These are phyloP conservation scores for Smutsia gigantea DNA, from an alignment of 2,797 vertebrate species.

Conservation along the genomic window DNA sequence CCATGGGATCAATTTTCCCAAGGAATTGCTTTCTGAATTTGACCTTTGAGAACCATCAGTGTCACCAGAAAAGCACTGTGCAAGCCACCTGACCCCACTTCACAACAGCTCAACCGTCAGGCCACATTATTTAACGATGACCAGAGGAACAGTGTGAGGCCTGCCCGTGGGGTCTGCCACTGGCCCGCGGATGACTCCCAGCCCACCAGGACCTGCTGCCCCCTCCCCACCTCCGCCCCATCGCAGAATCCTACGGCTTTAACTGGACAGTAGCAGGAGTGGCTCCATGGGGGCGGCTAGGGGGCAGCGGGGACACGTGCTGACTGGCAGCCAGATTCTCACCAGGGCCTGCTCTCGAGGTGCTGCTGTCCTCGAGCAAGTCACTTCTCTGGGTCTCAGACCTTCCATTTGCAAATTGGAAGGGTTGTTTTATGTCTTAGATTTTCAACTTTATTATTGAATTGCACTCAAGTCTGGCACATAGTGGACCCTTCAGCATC, in stretches of 20 bases:
- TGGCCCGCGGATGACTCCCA: background rate
- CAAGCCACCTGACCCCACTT: slow-evolving; percentile 64
- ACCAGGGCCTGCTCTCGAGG: background rate
- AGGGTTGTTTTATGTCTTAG: background rate
- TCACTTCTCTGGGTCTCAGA: background rate
- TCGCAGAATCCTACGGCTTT: background rate
- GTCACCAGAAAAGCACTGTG: slow-evolving; percentile 78
- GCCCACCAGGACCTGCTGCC: background rate
- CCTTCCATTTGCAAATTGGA: background rate
- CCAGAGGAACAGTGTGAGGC: background rate
- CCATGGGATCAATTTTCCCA: slow-evolving; percentile 73
- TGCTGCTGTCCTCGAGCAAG: background rate
- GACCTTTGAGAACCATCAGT: slow-evolving; percentile 84
- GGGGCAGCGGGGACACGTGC: background rate
- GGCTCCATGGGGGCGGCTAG: background rate
- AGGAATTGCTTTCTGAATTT: slow-evolving; percentile 79
- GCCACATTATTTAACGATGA: slow-evolving; percentile 82
- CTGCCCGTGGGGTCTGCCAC: background rate
- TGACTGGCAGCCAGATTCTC: background rate
- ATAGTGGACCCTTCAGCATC: background rate
- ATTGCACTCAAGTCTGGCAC: accelerated
- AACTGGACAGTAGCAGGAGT: background rate
- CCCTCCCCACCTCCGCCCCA: accelerated
- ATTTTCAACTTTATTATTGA: background rate
- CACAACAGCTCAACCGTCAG: slow-evolving; percentile 81